Evolutionary conservation across 2,888 invertebrate species (phyloP), one percentile per base, ranked within the genome.

Genomic region (Andrena hattorfiana): DNA sequence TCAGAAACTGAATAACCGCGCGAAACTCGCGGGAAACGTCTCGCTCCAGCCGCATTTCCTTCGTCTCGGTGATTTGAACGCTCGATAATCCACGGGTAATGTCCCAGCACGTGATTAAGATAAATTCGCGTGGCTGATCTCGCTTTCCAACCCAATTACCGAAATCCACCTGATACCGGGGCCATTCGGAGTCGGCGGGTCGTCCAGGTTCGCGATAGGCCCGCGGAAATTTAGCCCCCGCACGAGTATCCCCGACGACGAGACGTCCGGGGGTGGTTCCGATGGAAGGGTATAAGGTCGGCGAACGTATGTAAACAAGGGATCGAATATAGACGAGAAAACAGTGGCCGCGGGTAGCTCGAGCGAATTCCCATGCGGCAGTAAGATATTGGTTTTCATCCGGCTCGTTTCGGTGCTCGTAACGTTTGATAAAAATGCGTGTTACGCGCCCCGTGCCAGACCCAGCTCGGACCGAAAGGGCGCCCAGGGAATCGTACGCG

Each of bases 351-450:
- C 81, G 83, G 56, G 85, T 84, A 59, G 59, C 59, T 80, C 78
- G 85, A 56, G 85, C 80, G 90, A 91, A 94, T 92, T 92, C 94
- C 92, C 93, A 88, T 87, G 92, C 84, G 94, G 87, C 86, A 86
- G 91, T 93, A 92, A 94, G 93, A 93, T 94, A 93, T 94, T 93
- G 94, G 93, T 94, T 94, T 94, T 94, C 93, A 94, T 93, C 92
- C 92, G 90, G 91, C 91, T 92, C 93, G 92, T 93, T 94, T 91
- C 91, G 90, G 88, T 87, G 92, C 92, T 93, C 94, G 93, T 94
- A 94, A 94, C 94, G 93, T 94, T 94, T 93, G 93, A 94, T 94
- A 94, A 94, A 94, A 94, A 94, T 93, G 94, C 93, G 93, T 93
- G 94, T 94, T 93, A 93, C 93, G 94, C 93, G 92, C 90, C 92